Evolutionary conservation across 2,888 invertebrate genomes (phyloP), one percentile per base, ranked within the genome.

Genomic region (Cephus sareptanus): DNA sequence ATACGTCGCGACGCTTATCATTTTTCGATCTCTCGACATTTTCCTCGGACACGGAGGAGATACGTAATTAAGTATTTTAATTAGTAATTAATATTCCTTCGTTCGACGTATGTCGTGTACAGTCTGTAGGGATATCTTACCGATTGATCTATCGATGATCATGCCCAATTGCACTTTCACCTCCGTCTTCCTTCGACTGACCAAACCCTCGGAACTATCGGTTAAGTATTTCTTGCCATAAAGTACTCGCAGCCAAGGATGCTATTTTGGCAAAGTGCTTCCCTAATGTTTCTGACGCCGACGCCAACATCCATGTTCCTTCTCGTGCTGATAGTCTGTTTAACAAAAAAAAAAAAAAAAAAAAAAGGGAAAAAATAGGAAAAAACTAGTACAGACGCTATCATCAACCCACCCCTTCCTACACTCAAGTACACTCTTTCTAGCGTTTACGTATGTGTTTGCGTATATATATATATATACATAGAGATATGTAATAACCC

Each of bases 221-320:
- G 56, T 23, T 23, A 56, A 56, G 23, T 56, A 56, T 56, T 56
- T 56, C 56, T 56, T 15, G 40, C 15, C 40, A 15, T 40, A 34
- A 69, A 69, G 56, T 37, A 71, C 40, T 56, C 33, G 34, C 3
- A 40, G 73, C 33, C n/a, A n/a, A 33, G 77, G 73, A 34, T 77
- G 73, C 73, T 40, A 77, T 76, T 77, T 34, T 70, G 73, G 73
- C 74, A 68, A 73, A 77, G 77, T 74, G 73, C 73, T 77, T 77
- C 74, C 56, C 68, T 56, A 34, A 70, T 23, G 56, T 56, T 56
- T 56, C 56, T 56, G 56, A 56, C 40, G 40, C 15, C 40, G n/a
- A 73, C 31, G 70, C 31, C 71, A 34, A 4, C 33, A 2, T 34
- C 34, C 71, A 15, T 71, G 34, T 71, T 33, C 34, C 9, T 31